Evolutionary conservation across 2,888 invertebrate genomes (phyloP).

Genomic region (Polyommatus icarus): DNA sequence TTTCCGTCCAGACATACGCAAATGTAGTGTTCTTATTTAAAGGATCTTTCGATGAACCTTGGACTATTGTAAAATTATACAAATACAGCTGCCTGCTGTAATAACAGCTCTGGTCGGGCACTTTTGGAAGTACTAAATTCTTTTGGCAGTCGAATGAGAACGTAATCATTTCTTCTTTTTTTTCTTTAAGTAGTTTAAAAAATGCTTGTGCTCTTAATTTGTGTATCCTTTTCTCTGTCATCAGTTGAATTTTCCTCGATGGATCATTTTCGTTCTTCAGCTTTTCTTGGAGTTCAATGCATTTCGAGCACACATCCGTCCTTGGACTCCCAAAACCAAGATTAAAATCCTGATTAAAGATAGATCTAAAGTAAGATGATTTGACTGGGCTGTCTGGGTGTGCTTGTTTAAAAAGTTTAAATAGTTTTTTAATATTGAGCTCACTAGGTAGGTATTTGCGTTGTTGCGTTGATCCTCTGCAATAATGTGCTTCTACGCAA

Average conservation of each 20-base stretch:
- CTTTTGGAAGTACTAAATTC: no score
- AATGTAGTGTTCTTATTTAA: no score
- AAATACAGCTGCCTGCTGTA: no score
- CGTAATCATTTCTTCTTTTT: no score
- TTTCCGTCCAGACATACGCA: no score
- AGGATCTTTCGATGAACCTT: no score
- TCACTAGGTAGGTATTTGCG: constrained; percentile 17
- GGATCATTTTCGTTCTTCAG: constrained; percentile 13
- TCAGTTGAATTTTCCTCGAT: constrained; percentile 9
- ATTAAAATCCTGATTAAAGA: constrained; percentile 25
- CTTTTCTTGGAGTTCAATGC: constrained; percentile 15
- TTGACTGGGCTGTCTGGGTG: constrained; percentile 26
- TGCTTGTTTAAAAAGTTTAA: constrained; percentile 8
- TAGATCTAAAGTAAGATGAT: constrained; percentile 19
- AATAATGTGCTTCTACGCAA: constrained; percentile 8
- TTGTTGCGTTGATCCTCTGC: constrained; percentile 12
- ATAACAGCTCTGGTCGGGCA: no score
- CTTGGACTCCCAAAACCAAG: constrained; percentile 21
- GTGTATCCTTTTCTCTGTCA: constrained; percentile 18
- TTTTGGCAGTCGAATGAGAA: no score
- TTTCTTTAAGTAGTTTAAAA: constrained; percentile 23
- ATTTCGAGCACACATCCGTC: constrained; percentile 22
- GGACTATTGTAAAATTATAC: no score
- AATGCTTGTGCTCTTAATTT: constrained; percentile 20
- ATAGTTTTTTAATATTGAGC: constrained; percentile 28